Base-by-base conservation (phyloP, 2,797 vertebrate genomes). In the Lepidocolaptes lacrymiger region DNA sequence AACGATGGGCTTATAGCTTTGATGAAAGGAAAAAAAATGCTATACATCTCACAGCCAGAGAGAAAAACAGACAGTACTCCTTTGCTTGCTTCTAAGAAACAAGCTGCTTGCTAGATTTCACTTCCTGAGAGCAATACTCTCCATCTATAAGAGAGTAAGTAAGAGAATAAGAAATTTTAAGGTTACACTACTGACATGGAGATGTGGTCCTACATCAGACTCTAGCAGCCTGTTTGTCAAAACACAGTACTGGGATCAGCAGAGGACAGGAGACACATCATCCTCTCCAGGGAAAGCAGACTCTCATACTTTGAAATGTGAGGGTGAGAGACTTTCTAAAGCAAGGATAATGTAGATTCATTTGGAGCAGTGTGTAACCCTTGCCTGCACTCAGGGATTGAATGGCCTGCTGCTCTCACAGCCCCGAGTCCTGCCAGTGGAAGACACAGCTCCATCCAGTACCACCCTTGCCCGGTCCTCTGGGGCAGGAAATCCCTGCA, bases 1-100 rank as follows among this genome's bases (percentile, higher is more conserved):
- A 94, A 99, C 99, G 0, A 99, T 99, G 80, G 99, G 98, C 95
- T 99, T 99, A 97, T 99, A 99, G 98, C 99, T 99, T 97, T 46
- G 64, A 34, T 30, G 56, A 63, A 79, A 67, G 37, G 34, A 24
- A 79, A 85, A 46, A 44, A 43, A 22, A 71, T 7, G 34, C 46
- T 67, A 58, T 8, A 79, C 3, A 44, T 56, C 12, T 77, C 13
- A 8, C 9, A 52, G 34, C 36, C 58, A 56, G 54, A 75, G n/a
- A 22, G 26, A 54, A 51, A 85, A 92, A 90, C 43, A 81, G 34
- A 56, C 3, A 54, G 32, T 12, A 13, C 17, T 83, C 34, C 22
- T 62, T 32, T 49, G 22, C 7, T 58, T 36, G 26, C 64, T 73
- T 90, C 55, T 66, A 84, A 71, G 41, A 89, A 91, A 73, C 6